Evolutionary conservation across 2,797 vertebrate genomes (phyloP).

Genomic region (Myotis planiceps): DNA sequence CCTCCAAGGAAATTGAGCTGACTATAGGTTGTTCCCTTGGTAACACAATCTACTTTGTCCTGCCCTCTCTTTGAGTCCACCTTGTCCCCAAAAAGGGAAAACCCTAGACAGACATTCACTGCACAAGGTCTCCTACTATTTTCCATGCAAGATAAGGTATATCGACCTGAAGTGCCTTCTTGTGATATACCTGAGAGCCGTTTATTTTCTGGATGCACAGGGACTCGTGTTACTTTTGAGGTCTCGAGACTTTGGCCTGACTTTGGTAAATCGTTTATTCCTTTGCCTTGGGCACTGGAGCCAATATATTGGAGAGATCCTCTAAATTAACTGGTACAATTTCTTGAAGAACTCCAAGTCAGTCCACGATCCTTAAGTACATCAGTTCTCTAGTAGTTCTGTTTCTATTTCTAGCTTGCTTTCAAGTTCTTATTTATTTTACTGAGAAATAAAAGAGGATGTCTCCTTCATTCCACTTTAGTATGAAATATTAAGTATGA

Average conservation of each 20-base stretch:
- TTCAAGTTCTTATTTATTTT: background rate
- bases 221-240: background rate
- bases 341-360: constrained; percentile 69
- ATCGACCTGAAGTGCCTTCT: background rate
- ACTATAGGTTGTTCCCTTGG: constrained; percentile 65
- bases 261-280: constrained; percentile 39
- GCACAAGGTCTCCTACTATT: background rate
- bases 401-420: constrained; percentile 54
- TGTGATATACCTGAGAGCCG: background rate
- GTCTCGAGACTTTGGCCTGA: background rate
- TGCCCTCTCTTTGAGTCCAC: constrained; percentile 70
- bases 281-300: background rate
- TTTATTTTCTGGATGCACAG: background rate
- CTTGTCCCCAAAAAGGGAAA: constrained; percentile 29
- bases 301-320: background rate
- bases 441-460: constrained; percentile 25
- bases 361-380: background rate
- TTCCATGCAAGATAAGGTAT: background rate
- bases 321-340: constrained; percentile 54
- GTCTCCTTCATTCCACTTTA: background rate
- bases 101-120: constrained; percentile 37
- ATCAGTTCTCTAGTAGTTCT: constrained; percentile 58
- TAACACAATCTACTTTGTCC: constrained; percentile 76
- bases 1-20: constrained; percentile 79
- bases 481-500: background rate